Evolutionary conservation across 2,797 vertebrate species (phyloP), one percentile per base, ranked within the genome.

Genomic region (Pangasius mekongensis): DNA sequence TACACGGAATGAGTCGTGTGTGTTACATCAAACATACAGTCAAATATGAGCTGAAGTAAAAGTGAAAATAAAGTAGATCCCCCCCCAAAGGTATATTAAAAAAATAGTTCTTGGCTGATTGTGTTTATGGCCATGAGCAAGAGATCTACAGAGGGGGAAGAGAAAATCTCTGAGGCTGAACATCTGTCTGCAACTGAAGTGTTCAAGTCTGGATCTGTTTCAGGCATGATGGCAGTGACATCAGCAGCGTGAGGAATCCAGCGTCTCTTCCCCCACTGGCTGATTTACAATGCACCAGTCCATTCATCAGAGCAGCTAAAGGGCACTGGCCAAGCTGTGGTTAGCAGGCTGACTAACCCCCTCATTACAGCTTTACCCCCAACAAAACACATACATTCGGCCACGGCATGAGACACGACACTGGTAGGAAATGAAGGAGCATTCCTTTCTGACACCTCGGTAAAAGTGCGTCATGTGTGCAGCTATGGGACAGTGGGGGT

Each of bases 141-240:
- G 69, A 89, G 33, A 74, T 71, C 33, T 43, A 67, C 24, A 81
- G 58, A 30, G 56, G 83, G 24, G 90, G 52, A 87, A 81, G 47
- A 14, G 47, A 82, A 58, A 74, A 88, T 87, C 91, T 92, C 89
- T 86, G 91, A 94, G 71, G 92, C 89, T 93, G 92, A 95, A 95
- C 95, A 96, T 95, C 96, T 96, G 95, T 93, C 95, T 92, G 88
- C 89, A 93, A 81, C 89, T 86, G 86, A 56, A 91, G 92, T 83
- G 86, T 95, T 96, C 96, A 95, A 93, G 96, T 96, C 96, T 96
- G 95, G 95, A 96, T 96, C 92, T 95, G 96, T 96, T 95, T 94
- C 92, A 93, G 93, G 91, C 93, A 93, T 88, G 85, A 88, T 90
- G 73, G 87, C n/a, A 67, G 92, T 96, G 96, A 96, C 95, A 94